These are phyloP conservation scores for Silurus lanzhouensis DNA, from an alignment of 2,797 vertebrate genomes.

Conservation along the genomic window DNA sequence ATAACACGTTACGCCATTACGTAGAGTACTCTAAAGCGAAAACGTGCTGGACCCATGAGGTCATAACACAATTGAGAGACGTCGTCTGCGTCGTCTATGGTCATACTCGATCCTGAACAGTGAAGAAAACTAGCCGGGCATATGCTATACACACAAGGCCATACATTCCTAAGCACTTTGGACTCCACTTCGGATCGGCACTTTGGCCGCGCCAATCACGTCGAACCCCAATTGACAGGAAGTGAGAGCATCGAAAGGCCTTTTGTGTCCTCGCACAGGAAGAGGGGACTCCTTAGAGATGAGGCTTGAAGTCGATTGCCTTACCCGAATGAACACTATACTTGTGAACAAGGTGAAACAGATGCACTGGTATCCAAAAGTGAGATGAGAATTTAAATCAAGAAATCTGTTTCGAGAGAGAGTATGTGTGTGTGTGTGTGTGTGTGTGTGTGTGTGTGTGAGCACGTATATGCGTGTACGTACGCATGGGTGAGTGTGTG, in stretches of 20 bases:
- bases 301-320: conserved; percentile 40
- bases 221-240: conserved; percentile 50
- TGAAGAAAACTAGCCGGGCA: conserved; percentile 30
- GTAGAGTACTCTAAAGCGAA: conserved; percentile 28
- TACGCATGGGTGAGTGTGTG: neutral
- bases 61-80: conserved; percentile 8
- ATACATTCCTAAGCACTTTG: conserved; percentile 49
- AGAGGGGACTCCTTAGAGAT: conserved; percentile 43
- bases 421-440: conserved; percentile 1
- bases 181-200: conserved; percentile 31
- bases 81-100: conserved; percentile 9
- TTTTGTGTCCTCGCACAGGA: conserved; percentile 35
- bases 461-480: neutral
- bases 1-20: conserved; percentile 38
- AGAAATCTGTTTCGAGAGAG: conserved; percentile 53
- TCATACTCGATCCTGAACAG: conserved; percentile 29
- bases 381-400: conserved; percentile 52
- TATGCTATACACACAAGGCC: conserved; percentile 34
- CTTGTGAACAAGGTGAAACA: conserved; percentile 51
- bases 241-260: conserved; percentile 52
- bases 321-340: conserved; percentile 46
- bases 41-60: conserved; percentile 27
- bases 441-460: neutral
- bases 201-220: conserved; percentile 47
- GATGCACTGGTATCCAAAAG: conserved; percentile 53